Evolutionary conservation across 2,113 vertebrate species (phyloP).

Genomic region (Tupaia tana): DNA sequence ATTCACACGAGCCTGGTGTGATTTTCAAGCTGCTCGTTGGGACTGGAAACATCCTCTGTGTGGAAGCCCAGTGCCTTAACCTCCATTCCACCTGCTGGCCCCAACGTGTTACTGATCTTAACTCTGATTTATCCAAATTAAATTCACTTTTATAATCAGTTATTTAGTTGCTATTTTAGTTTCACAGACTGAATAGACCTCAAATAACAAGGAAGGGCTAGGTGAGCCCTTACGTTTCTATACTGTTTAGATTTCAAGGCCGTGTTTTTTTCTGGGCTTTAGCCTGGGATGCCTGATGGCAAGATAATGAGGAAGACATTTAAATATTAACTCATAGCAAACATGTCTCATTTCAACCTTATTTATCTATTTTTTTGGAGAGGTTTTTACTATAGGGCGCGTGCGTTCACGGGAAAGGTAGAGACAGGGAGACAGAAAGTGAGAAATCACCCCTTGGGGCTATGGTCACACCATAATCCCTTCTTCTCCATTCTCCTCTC

Average conservation of each 20-base stretch:
- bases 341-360: slow-evolving; percentile 35
- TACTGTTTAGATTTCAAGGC: slow-evolving; percentile 54
- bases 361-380: neutral
- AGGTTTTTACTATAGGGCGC: too few relatives aligned
- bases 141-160: slow-evolving; percentile 21
- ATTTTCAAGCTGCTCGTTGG: too few relatives aligned
- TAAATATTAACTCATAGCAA: slow-evolving; percentile 61
- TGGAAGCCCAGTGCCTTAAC: too few relatives aligned
- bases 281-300: slow-evolving; percentile 15
- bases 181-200: slow-evolving; percentile 43
- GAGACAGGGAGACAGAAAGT: too few relatives aligned
- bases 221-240: neutral
- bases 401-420: too few relatives aligned
- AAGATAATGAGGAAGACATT: slow-evolving; percentile 20
- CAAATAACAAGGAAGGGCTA: slow-evolving; percentile 22
- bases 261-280: slow-evolving; percentile 1
- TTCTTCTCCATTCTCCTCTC: too few relatives aligned
- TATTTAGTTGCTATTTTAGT: slow-evolving; percentile 15
- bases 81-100: too few relatives aligned
- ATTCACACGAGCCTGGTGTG: too few relatives aligned
- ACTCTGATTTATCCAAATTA: neutral
- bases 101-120: neutral
- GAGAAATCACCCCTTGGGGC: too few relatives aligned
- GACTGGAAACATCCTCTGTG: too few relatives aligned
- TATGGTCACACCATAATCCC: too few relatives aligned